A percentile compares a stretch with the other conserved stretches of the same genome.
Evolutionary conservation across 2,797 vertebrate species (phyloP).

Genomic region (Ficedula albicollis): DNA sequence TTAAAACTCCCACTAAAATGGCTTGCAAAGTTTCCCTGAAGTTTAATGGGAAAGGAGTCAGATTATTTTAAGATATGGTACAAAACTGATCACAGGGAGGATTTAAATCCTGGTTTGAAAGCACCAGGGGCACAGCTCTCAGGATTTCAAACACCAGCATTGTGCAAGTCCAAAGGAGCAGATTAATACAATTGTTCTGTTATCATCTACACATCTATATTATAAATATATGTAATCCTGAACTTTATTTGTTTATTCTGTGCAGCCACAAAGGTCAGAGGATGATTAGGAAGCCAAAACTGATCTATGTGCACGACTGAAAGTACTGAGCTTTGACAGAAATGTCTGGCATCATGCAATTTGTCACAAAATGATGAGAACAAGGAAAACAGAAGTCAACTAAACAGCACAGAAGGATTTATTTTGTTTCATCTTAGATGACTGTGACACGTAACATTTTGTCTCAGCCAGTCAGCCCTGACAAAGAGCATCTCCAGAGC

Average conservation of each 20-base stretch:
- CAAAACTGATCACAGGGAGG: neutral
- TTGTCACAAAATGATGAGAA: neutral
- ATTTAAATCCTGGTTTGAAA: neutral
- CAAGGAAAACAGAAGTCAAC: conserved; percentile 18
- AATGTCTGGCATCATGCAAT: neutral
- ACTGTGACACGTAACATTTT: neutral
- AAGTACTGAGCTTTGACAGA: neutral
- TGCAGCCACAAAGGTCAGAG: conserved; percentile 3
- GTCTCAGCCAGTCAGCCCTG: neutral
- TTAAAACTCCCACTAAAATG: neutral
- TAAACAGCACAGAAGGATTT: neutral
- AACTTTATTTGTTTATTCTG: neutral
- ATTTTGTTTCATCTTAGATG: neutral
- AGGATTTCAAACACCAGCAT: neutral
- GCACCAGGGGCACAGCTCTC: neutral
- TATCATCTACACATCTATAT: neutral
- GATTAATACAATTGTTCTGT: neutral
- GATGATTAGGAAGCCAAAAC: neutral
- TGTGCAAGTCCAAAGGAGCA: neutral
- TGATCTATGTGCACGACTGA: neutral
- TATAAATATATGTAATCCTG: neutral
- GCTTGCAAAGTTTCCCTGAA: neutral
- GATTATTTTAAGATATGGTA: neutral
- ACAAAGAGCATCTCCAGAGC: neutral
- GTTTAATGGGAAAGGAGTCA: neutral